Percentiles rank a stretch among this genome's conserved stretches.
Evolutionary conservation across 1,140 invertebrate genomes (phyloP).

Genomic region (Parasteatoda tepidariorum): DNA sequence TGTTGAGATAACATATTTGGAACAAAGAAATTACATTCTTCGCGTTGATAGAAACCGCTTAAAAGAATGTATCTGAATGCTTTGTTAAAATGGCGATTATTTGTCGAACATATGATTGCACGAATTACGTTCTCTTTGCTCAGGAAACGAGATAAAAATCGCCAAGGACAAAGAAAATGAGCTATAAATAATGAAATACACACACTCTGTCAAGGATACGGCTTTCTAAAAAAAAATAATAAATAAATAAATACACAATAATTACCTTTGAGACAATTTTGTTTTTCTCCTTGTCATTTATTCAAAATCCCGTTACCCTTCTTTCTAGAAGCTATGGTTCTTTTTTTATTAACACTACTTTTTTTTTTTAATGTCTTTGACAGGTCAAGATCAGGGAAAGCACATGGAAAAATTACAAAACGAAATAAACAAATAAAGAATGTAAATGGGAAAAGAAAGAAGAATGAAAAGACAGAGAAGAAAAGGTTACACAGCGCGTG

Average conservation of each 20-base stretch:
- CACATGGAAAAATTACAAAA: neutral
- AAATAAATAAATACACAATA: neutral
- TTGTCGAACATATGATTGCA: no score
- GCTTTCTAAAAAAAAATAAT: constrained; percentile 3
- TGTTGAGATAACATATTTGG: no score
- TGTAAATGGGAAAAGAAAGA: neutral
- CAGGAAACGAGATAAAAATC: no score
- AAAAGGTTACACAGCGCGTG: constrained; percentile 13
- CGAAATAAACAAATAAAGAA: neutral
- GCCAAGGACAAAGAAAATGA: no score
- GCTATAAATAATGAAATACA: no score
- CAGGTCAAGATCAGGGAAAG: constrained; percentile 51
- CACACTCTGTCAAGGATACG: constrained; percentile 4
- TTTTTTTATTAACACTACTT: neutral
- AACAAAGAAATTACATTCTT: no score
- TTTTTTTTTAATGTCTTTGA: neutral
- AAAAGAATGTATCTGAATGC: no score
- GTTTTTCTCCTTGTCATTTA: neutral
- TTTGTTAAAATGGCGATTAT: no score
- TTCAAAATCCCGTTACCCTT: constrained; percentile 25
- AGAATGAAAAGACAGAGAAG: constrained; percentile 17
- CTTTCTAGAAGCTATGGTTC: neutral
- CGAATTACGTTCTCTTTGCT: no score
- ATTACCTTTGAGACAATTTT: neutral
- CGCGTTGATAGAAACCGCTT: no score